Evolutionary conservation across 1,140 invertebrate genomes (phyloP).

Genomic region (Drosophila biarmipes): DNA sequence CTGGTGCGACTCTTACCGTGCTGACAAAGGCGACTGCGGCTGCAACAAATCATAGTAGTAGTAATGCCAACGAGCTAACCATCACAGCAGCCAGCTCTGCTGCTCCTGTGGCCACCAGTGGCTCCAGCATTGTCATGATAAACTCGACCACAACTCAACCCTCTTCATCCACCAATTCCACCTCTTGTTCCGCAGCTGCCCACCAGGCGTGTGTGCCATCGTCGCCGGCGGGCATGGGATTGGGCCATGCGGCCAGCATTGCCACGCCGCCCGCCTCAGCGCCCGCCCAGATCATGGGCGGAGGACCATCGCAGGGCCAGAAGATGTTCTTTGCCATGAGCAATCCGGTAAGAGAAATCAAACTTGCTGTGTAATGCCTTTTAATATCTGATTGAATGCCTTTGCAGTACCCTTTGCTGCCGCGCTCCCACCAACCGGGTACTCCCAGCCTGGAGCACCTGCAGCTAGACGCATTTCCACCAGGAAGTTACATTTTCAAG

Average conservation of each 20-base stretch:
- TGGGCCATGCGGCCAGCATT: conserved; percentile 67
- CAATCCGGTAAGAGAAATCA: conserved; percentile 64
- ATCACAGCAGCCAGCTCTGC: conserved; percentile 39
- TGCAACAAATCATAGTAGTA: conserved; percentile 62
- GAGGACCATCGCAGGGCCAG: conserved; percentile 39
- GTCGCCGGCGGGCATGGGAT: conserved; percentile 67
- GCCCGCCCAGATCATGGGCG: conserved; percentile 64
- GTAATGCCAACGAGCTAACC: conserved; percentile 74
- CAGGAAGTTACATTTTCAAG: conserved; percentile 64
- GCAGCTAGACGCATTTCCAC: conserved; percentile 54
- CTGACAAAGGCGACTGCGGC: conserved; percentile 54
- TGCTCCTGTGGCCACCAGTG: conserved; percentile 10
- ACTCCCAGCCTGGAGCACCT: conserved; percentile 59
- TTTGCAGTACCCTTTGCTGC: conserved; percentile 62
- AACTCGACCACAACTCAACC: conserved; percentile 42
- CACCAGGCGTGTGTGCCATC: conserved; percentile 76
- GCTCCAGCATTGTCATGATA: conserved; percentile 65
- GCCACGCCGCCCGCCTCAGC: conserved; percentile 69
- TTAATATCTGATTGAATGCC: not conserved
- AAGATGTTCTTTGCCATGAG: conserved; percentile 74
- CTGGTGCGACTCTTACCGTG: conserved; percentile 63
- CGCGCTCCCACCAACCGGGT: conserved; percentile 54
- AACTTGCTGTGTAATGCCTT: not conserved
- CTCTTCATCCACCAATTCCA: conserved; percentile 58
- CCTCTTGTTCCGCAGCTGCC: conserved; percentile 56